A percentile compares a stretch with the other conserved stretches of the same genome.
Conservation (phyloP, 2,113 vertebrate species). For the Equus quagga region DNA sequence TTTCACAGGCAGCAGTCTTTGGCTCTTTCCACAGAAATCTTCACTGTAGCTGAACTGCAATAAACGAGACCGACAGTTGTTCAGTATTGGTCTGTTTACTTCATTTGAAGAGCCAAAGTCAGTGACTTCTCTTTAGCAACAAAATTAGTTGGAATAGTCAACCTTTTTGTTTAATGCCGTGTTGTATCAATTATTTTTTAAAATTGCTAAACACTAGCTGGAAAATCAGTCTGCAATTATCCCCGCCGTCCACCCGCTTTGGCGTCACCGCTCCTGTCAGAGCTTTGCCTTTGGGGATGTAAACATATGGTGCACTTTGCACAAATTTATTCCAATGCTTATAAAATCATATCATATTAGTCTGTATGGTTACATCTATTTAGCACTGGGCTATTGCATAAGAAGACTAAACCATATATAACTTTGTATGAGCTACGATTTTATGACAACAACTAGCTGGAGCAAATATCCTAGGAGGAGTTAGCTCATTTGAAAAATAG, state of each 20-base stretch:
- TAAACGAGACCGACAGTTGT: conserved; percentile 14
- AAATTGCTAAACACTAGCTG: conserved; percentile 50
- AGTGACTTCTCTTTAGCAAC: background rate
- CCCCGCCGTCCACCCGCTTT: background rate
- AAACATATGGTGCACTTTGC: conserved; percentile 11
- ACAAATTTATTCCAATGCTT: conserved; percentile 50
- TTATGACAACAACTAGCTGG: background rate
- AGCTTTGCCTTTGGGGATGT: conserved; percentile 17
- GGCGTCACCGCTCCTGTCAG: conserved; percentile 57
- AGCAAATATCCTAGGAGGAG: background rate
- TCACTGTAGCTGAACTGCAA: background rate
- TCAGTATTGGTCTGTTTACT: background rate
- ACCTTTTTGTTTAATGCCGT: conserved; percentile 2
- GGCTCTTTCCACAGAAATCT: conserved; percentile 18
- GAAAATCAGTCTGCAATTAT: conserved; percentile 40
- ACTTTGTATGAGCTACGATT: background rate
- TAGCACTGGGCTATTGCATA: background rate
- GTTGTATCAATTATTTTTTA: background rate
- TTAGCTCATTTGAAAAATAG: background rate
- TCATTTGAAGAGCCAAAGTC: background rate
- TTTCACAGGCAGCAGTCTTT: background rate
- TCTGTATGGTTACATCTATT: conserved; percentile 43
- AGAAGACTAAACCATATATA: conserved; percentile 57
- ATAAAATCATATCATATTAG: conserved; percentile 46
- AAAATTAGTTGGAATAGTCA: conserved; percentile 43